Base-by-base conservation (phyloP, 1,140 invertebrate genomes). In the Nebria ingens region DNA sequence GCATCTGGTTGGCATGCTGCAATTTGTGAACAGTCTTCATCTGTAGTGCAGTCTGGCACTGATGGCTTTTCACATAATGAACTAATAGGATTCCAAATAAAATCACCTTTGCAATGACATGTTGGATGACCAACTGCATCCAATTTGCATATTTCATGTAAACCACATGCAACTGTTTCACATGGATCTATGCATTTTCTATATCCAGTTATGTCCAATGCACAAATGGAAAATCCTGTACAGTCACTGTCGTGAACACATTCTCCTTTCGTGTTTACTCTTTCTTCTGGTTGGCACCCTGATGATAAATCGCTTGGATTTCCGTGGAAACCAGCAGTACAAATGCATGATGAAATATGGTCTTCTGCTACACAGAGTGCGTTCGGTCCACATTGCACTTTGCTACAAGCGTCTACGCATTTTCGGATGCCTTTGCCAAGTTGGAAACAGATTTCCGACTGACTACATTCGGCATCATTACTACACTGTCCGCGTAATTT, bases 301-400 rank as follows among this genome's bases (percentile, higher is more conserved):
- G 80, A 72, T 34, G 78, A 73, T 13, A 89, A 71, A 69, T 93
- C 85, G 60, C 79, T 82, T 0, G 91, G 87, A 69, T 89, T 87
- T 9, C 90, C 91, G 17, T 75, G 70, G 65, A 84, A 91, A 0
- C 86, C 86, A 56, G 90, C 83, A 19, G 82, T 72, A 68, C 91
- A 95, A 42, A 93, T 80, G 67, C 91, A 95, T 9, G 86, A 82
- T 1, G 89, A 89, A 38, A 85, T 77, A 68, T 93, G 89, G 64
- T 87, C 84, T 54, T 88, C 80, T 19, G 85, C 81, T 0, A 92
- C 77, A 65, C 91, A 95, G 1, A 92, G 69, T 2, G 91, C 89
- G 69, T 93, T 93, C 1, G 91, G 89, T 12, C 91, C 91, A 68
- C 91, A 94, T 63, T 93, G 88, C 9, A 89, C 74, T 71, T 90